A percentile compares a stretch with the other conserved stretches of the same genome.
These are phyloP conservation scores for Drosophila ironensis DNA, from an alignment of 1,140 invertebrate species.

Conservation along the genomic window DNA sequence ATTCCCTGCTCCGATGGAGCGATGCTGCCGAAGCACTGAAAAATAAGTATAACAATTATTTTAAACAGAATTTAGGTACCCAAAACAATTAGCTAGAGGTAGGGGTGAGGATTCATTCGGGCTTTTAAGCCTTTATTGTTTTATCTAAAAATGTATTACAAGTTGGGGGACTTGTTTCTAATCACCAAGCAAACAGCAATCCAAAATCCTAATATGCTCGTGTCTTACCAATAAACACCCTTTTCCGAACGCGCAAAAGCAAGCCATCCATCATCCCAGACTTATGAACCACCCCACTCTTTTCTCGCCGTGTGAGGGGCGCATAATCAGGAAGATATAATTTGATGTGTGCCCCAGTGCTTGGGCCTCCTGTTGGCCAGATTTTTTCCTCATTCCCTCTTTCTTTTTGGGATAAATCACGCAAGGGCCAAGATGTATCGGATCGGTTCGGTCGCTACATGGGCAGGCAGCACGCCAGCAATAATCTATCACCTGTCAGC, in stretches of 20 bases:
- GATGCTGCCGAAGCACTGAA: conserved; percentile 1
- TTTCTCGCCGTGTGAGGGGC: conserved; percentile 3
- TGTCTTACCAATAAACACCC: no score
- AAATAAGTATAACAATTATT: no score
- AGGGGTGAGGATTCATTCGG: no score
- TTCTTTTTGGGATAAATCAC: conserved; percentile 70
- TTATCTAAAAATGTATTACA: no score
- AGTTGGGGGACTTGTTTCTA: no score
- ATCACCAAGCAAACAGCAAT: no score
- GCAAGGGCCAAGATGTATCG: conserved; percentile 24
- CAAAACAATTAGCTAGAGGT: no score
- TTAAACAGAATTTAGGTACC: no score
- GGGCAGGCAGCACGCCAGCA: conserved; percentile 48
- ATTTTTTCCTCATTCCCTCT: not conserved
- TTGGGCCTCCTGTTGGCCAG: not conserved
- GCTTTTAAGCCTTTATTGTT: no score
- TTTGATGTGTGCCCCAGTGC: conserved; percentile 18
- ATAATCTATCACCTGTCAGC: conserved; percentile 82
- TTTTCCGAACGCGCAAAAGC: no score
- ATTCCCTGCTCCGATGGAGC: not conserved
- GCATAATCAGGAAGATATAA: conserved; percentile 49
- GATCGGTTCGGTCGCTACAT: not conserved
- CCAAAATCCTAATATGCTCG: no score
- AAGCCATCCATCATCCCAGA: not conserved
- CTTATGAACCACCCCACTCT: not conserved